Conservation (phyloP, 2,888 invertebrate genomes). For the Salpingus planirostris region DNA sequence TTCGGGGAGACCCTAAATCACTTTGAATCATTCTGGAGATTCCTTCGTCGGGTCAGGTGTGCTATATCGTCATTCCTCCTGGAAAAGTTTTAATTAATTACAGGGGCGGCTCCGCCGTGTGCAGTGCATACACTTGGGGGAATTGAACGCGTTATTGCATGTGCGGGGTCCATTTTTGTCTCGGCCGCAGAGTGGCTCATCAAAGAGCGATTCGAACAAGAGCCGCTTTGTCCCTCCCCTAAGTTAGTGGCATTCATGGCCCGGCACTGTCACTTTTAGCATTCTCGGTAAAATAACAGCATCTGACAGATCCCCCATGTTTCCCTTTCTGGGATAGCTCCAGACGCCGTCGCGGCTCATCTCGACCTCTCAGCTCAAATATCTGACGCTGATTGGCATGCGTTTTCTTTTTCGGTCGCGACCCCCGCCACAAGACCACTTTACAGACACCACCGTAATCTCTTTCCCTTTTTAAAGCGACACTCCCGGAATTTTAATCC, state of each 20-base stretch:
- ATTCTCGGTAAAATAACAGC: constrained; percentile 35
- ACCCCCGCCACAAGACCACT: constrained; percentile 14
- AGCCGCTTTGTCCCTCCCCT: constrained; percentile 24
- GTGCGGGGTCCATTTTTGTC: too few relatives aligned
- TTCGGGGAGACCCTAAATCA: too few relatives aligned
- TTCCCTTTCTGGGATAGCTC: constrained; percentile 36
- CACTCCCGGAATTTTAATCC: too few relatives aligned
- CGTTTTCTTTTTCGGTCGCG: constrained; percentile 17
- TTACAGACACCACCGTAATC: not conserved
- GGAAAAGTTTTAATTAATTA: too few relatives aligned
- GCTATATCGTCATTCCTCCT: too few relatives aligned
- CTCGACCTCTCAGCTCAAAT: constrained; percentile 33
- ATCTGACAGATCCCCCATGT: constrained; percentile 40
- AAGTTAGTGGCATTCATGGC: constrained; percentile 26
- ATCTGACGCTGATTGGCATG: constrained; percentile 40
- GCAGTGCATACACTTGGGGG: too few relatives aligned
- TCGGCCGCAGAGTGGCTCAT: too few relatives aligned
- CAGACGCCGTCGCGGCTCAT: constrained; percentile 42
- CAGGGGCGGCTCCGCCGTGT: too few relatives aligned
- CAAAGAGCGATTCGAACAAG: constrained; percentile 17
- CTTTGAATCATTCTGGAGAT: too few relatives aligned
- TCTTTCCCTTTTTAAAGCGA: not conserved
- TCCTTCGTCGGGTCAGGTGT: too few relatives aligned
- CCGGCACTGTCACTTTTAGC: constrained; percentile 36
- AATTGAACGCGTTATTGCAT: too few relatives aligned